Evolutionary conservation across 37 sponge, comb jelly and placozoan species (phyloP).

Genomic region (Corticium candelabrum): DNA sequence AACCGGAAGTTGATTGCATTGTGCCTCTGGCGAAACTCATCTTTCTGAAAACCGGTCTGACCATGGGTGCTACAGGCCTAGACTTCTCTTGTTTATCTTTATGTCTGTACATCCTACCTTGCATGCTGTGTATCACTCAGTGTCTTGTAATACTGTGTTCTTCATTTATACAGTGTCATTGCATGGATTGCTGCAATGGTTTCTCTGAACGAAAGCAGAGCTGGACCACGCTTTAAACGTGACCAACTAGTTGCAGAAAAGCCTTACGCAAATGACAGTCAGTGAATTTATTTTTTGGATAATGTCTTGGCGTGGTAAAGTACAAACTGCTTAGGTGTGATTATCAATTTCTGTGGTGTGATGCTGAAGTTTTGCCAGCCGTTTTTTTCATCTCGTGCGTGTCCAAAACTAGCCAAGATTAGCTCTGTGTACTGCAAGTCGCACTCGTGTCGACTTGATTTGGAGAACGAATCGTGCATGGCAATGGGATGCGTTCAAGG

Average conservation of each 20-base stretch:
- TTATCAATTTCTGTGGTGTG: conserved; percentile 74
- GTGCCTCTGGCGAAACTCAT: no score
- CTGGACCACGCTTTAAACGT: conserved; percentile 54
- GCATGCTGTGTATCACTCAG: no score
- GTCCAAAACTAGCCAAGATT: conserved; percentile 45
- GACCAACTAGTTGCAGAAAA: no score
- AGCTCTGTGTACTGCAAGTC: conserved; percentile 33
- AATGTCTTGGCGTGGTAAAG: no score
- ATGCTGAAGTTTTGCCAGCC: conserved; percentile 62
- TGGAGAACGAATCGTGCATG: conserved; percentile 52
- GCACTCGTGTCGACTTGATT: conserved; percentile 44
- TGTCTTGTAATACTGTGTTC: neutral
- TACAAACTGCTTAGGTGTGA: conserved; percentile 41
- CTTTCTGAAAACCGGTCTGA: no score
- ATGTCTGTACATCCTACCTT: no score
- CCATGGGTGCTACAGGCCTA: no score
- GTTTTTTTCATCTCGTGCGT: conserved; percentile 43
- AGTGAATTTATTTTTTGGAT: no score
- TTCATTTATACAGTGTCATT: conserved; percentile 24
- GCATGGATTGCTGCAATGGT: conserved; percentile 68
- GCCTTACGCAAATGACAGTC: no score
- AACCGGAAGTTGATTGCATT: no score
- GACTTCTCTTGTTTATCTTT: no score
- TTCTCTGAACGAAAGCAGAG: conserved; percentile 39
- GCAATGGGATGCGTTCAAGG: conserved; percentile 36